These are phyloP conservation scores for Ceraclea dissimilis DNA, from an alignment of 2,888 invertebrate genomes.

Conservation along the genomic window DNA sequence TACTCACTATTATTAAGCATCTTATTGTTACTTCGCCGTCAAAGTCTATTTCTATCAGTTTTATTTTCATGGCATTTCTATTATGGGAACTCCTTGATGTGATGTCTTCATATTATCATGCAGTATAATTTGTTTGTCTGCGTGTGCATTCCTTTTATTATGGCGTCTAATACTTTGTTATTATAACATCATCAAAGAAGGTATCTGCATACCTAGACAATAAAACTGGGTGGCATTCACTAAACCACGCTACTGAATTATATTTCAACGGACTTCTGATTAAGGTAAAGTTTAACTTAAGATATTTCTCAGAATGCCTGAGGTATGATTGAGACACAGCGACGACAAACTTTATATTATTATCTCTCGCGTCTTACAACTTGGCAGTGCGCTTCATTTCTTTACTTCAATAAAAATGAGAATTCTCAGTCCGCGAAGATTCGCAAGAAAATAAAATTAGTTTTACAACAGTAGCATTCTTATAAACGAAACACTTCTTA, in stretches of 20 bases:
- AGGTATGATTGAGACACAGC: neutral
- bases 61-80: no score
- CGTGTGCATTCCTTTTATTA: neutral
- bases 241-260: neutral
- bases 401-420: no score
- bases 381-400: no score
- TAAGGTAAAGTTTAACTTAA: neutral
- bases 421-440: no score
- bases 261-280: neutral
- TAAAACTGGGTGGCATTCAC: neutral
- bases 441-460: no score
- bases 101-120: neutral
- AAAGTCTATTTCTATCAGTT: no score
- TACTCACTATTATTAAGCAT: no score
- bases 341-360: neutral
- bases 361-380: neutral
- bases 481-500: no score
- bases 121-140: neutral
- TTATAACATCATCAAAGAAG: neutral
- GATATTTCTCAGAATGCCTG: neutral
- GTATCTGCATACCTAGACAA: neutral
- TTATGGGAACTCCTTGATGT: neutral
- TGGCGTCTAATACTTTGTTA: neutral
- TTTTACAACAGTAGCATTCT: no score
- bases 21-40: no score